These are phyloP conservation scores for Zaprionus tsacasi DNA, from an alignment of 1,140 invertebrate species.

Conservation along the genomic window DNA sequence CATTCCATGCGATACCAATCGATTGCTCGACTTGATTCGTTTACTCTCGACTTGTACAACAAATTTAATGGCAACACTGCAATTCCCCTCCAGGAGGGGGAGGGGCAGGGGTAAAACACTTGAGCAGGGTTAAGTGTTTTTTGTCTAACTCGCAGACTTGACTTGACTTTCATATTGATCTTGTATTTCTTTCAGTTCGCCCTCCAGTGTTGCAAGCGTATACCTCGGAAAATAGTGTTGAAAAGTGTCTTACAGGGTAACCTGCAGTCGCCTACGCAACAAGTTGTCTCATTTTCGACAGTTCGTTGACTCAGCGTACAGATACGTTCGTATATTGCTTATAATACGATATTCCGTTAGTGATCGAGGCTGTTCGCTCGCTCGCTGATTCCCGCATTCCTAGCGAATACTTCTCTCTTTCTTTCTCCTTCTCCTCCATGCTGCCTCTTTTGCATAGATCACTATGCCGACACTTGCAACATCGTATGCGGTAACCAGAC, in stretches of 20 bases:
- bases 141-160: not conserved
- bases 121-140: not conserved
- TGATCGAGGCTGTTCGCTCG: not conserved
- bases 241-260: not conserved
- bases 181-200: no score
- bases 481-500: constrained; percentile 16
- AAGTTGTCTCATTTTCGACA: not conserved
- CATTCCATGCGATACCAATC: not conserved
- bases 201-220: no score
- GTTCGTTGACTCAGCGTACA: not conserved
- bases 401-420: not conserved
- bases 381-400: not conserved
- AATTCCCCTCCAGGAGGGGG: not conserved
- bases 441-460: constrained; percentile 6
- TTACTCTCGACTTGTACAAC: not conserved
- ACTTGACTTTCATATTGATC: not conserved
- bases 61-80: not conserved
- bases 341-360: not conserved
- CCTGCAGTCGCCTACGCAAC: not conserved
- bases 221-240: no score
- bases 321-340: not conserved
- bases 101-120: not conserved
- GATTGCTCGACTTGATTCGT: not conserved
- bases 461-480: not conserved
- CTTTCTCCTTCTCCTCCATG: not conserved